Conservation (phyloP, 1,140 invertebrate genomes). For the Brachionus sp. region DNA sequence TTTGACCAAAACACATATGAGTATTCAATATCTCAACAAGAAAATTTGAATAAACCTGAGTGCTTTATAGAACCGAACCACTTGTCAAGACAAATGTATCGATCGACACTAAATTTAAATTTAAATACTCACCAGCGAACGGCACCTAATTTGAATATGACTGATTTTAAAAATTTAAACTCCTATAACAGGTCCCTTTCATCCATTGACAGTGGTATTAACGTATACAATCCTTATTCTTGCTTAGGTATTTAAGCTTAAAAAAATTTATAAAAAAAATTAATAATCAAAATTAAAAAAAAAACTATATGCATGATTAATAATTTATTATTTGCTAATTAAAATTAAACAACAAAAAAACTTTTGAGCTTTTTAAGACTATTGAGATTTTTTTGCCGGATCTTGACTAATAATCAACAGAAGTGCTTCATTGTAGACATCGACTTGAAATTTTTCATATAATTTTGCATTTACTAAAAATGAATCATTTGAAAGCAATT, state of each 20-base stretch:
- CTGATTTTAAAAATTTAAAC: constrained; percentile 33
- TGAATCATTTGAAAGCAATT: background rate
- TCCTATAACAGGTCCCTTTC: constrained; percentile 16
- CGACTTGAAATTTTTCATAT: background rate
- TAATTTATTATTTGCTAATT: background rate
- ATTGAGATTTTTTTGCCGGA: background rate
- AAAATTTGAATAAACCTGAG: background rate
- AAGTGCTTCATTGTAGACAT: background rate
- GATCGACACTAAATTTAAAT: constrained; percentile 23
- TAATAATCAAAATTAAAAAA: background rate
- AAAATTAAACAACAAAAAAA: background rate
- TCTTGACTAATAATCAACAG: background rate
- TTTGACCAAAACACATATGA: background rate
- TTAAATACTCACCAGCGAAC: background rate
- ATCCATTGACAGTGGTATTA: constrained; percentile 25
- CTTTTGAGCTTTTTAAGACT: background rate
- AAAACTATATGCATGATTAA: background rate
- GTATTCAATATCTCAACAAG: background rate
- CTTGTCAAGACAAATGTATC: background rate
- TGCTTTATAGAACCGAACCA: background rate
- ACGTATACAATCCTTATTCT: constrained; percentile 17
- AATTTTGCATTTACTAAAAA: background rate
- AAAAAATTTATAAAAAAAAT: background rate
- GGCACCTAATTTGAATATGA: background rate
- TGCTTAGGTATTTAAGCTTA: constrained; percentile 23